Percentiles rank a stretch among this genome's conserved stretches.
These are phyloP conservation scores for Hemicordylus capensis DNA, from an alignment of 2,113 vertebrate species.

Conservation along the genomic window DNA sequence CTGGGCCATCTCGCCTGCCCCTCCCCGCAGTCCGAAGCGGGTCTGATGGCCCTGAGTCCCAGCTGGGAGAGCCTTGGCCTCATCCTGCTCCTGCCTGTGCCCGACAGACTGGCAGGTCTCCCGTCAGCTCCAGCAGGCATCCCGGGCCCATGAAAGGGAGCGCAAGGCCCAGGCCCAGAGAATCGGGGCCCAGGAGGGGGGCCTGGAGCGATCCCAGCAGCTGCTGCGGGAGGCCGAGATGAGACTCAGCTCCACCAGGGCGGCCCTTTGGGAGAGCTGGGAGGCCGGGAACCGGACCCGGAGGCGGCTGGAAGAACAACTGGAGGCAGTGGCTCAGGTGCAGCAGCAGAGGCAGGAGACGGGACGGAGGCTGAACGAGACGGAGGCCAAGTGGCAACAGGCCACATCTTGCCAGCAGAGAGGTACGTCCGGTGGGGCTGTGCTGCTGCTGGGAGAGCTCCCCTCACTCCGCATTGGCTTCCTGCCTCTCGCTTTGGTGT, in stretches of 20 bases:
- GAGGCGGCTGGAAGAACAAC: neutral
- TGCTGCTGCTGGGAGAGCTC: neutral
- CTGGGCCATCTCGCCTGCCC: too few relatives aligned
- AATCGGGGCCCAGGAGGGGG: neutral
- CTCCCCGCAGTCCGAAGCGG: too few relatives aligned
- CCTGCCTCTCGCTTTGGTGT: neutral
- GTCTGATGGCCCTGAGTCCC: too few relatives aligned
- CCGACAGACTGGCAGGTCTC: constrained; percentile 57
- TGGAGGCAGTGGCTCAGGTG: constrained; percentile 6
- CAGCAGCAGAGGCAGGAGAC: neutral
- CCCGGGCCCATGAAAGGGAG: constrained; percentile 18
- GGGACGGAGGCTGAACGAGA: neutral
- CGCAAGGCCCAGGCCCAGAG: constrained; percentile 43
- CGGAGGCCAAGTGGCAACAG: neutral
- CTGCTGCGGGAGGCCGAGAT: neutral
- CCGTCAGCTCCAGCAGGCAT: constrained; percentile 37
- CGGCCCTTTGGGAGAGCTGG: neutral
- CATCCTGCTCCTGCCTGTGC: neutral
- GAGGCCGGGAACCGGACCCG: neutral
- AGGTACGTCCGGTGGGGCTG: constrained; percentile 28
- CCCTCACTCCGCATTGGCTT: too few relatives aligned
- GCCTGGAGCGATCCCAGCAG: neutral
- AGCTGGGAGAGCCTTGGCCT: too few relatives aligned
- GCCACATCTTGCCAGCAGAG: neutral
- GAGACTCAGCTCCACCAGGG: neutral